phyloP scores from a whole-genome alignment of 1,140 invertebrate genomes.

The Lucilia sericata region DNA sequence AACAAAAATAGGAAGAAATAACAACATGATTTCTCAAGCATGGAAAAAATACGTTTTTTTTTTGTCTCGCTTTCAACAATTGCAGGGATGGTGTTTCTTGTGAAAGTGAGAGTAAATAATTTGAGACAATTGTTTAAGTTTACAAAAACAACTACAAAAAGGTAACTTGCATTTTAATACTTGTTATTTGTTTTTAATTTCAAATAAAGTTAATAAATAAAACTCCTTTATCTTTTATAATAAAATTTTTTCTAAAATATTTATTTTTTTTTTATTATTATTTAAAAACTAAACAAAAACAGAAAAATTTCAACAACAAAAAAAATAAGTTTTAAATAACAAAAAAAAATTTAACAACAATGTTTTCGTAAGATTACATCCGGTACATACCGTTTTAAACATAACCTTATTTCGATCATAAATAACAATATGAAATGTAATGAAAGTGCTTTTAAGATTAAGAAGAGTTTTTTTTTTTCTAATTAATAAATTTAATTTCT shows the following conservation, averaged over 20 bases:
- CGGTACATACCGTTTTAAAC: background rate
- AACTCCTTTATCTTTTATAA: background rate
- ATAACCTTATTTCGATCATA: background rate
- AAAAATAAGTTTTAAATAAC: too few relatives aligned
- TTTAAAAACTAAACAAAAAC: background rate
- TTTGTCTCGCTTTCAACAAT: background rate
- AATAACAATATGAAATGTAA: constrained; percentile 25
- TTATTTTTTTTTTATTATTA: background rate
- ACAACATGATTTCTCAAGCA: background rate
- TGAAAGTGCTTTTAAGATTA: constrained; percentile 35
- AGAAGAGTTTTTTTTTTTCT: background rate
- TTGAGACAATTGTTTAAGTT: background rate
- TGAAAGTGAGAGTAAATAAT: constrained; percentile 1
- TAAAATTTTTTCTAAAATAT: background rate
- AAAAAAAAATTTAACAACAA: constrained; percentile 12
- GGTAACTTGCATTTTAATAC: background rate
- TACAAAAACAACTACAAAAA: too few relatives aligned
- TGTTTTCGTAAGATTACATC: background rate
- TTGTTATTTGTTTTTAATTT: background rate
- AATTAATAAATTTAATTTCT: constrained; percentile 72
- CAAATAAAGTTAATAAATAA: background rate
- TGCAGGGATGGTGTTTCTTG: background rate
- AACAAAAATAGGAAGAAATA: constrained; percentile 4
- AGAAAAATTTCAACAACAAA: background rate
- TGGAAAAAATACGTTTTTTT: background rate